Conservation (phyloP, 2,113 vertebrate species). For the Pseudopodoces humilis region DNA sequence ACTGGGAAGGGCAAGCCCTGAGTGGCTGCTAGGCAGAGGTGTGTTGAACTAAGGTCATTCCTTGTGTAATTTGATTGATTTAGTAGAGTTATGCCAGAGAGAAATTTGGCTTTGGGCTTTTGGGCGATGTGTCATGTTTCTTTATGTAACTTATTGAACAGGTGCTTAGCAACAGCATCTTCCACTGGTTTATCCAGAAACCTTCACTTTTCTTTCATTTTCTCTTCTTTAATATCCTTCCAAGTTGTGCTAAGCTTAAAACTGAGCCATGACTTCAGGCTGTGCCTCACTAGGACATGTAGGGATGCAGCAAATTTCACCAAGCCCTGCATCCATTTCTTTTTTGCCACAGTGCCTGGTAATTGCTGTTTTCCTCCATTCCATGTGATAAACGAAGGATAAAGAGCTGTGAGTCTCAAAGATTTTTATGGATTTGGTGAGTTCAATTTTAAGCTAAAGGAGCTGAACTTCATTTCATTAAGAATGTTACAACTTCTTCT, state of each 20-base stretch:
- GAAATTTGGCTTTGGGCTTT: conserved; percentile 14
- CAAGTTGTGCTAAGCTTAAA: neutral
- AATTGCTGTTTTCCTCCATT: neutral
- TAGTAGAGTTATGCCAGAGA: neutral
- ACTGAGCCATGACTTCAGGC: neutral
- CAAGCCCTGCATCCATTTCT: neutral
- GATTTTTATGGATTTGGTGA: neutral
- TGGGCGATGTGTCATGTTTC: neutral
- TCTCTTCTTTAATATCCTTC: neutral
- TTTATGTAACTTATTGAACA: conserved; percentile 27
- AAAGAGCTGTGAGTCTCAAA: neutral
- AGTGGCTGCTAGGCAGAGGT: conserved; percentile 33
- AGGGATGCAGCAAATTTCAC: neutral
- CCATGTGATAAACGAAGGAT: neutral
- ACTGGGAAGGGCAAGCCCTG: conserved; percentile 40
- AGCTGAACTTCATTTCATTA: neutral
- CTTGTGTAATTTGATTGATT: conserved; percentile 30
- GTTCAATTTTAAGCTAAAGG: neutral
- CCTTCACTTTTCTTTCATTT: neutral
- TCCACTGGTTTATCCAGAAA: neutral
- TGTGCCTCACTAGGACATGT: neutral
- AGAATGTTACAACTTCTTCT: neutral
- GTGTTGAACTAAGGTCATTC: neutral
- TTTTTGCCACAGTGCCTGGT: neutral
- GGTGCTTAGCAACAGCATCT: conserved; percentile 56